Evolutionary conservation across 2,888 invertebrate genomes (phyloP).

Genomic region (Stenichneumon culpator): DNA sequence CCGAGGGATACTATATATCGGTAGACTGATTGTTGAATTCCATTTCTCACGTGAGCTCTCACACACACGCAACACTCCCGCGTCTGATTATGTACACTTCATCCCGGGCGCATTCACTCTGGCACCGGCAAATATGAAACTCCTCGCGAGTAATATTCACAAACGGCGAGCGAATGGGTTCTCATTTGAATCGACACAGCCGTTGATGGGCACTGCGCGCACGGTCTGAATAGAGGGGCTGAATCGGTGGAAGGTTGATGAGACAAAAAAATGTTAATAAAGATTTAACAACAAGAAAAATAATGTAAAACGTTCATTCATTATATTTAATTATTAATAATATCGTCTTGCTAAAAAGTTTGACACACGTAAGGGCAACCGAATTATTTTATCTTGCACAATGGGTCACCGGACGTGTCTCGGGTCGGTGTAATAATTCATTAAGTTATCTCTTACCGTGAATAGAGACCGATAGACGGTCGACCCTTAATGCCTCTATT

Average conservation of each 20-base stretch:
- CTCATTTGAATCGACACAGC: neutral
- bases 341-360: neutral
- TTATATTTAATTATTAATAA: neutral
- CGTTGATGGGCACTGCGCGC: neutral
- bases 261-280: neutral
- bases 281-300: neutral
- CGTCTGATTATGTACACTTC: conserved; percentile 41
- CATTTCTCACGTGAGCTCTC: conserved; percentile 47
- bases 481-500: conserved; percentile 57
- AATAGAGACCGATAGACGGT: conserved; percentile 28
- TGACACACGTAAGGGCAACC: neutral
- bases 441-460: conserved; percentile 2
- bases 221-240: neutral
- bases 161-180: conserved; percentile 24
- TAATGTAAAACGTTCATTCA: neutral
- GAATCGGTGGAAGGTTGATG: neutral
- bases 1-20: conserved; percentile 73
- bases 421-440: conserved; percentile 33
- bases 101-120: conserved; percentile 45
- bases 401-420: neutral
- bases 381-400: neutral
- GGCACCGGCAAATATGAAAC: conserved; percentile 58
- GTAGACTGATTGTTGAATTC: conserved; percentile 75
- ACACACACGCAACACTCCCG: conserved; percentile 1
- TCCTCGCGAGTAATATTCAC: conserved; percentile 29